Conservation (phyloP, 2,888 invertebrate species). For the Zhuqinia jingwanae region DNA sequence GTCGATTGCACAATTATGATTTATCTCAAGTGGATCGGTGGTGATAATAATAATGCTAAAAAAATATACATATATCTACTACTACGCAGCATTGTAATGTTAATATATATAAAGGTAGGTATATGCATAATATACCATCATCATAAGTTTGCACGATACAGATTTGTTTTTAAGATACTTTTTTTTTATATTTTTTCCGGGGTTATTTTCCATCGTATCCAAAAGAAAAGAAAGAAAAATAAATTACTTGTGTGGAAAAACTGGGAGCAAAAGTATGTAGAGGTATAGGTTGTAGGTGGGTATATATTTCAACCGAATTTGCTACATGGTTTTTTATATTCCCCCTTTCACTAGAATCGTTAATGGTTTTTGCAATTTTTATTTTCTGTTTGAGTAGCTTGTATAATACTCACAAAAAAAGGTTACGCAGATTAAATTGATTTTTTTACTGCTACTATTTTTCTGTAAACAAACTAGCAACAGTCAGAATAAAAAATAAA, state of each 20-base stretch:
- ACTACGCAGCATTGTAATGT: too few species aligned
- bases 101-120: too few species aligned
- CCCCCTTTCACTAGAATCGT: too few species aligned
- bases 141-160: neutral
- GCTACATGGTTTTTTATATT: neutral
- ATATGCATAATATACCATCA: neutral
- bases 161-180: too few species aligned
- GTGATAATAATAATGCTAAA: slow-evolving; percentile 19
- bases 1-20: slow-evolving; percentile 16
- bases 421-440: slow-evolving; percentile 7
- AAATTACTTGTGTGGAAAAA: neutral
- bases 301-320: neutral
- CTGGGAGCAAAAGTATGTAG: too few species aligned
- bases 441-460: neutral
- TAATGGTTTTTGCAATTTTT: slow-evolving; percentile 15
- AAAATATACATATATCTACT: neutral
- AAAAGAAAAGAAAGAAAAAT: too few species aligned
- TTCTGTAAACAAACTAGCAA: neutral
- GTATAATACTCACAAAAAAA: neutral
- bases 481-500: neutral
- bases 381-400: neutral
- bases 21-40: slow-evolving; percentile 39
- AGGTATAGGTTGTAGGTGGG: too few species aligned
- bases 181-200: too few species aligned
- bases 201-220: too few species aligned